These are phyloP conservation scores for Drosophila histrio DNA, from an alignment of 2,888 invertebrate species.

Conservation along the genomic window DNA sequence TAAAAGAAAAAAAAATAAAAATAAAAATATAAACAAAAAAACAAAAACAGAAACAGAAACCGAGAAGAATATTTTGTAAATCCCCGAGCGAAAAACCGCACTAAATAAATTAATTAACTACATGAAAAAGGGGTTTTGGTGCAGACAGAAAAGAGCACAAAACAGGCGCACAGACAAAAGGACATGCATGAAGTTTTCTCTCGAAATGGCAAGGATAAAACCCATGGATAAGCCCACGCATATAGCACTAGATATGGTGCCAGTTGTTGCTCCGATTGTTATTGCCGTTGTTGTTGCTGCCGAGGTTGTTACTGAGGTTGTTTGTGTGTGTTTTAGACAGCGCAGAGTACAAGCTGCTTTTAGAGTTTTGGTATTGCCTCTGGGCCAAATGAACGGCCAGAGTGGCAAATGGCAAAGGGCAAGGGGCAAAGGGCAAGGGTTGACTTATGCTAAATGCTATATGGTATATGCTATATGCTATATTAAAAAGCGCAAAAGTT, in stretches of 20 bases:
- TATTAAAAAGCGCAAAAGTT: conserved; percentile 70
- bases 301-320: conserved; percentile 11
- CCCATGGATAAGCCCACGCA: conserved; percentile 41
- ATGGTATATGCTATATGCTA: conserved; percentile 10
- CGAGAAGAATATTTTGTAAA: conserved; percentile 62
- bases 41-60: conserved; percentile 22
- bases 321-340: conserved; percentile 43
- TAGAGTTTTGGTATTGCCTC: conserved; percentile 47
- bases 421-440: conserved; percentile 9
- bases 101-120: conserved; percentile 82
- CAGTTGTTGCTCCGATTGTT: conserved; percentile 27
- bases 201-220: conserved; percentile 19
- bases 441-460: conserved; percentile 15
- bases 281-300: not conserved
- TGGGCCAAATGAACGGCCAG: conserved; percentile 48
- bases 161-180: conserved; percentile 40
- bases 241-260: conserved; percentile 39
- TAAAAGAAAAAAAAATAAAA: conserved; percentile 26
- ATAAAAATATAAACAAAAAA: conserved; percentile 24
- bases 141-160: conserved; percentile 34
- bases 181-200: conserved; percentile 44
- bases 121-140: conserved; percentile 62
- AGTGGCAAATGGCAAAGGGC: conserved; percentile 13
- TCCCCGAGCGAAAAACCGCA: conserved; percentile 77
- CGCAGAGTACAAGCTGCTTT: conserved; percentile 53